Evolutionary conservation across 1,140 invertebrate genomes (phyloP), one percentile per base, ranked within the genome.

Genomic region (Steinernema khuongi): DNA sequence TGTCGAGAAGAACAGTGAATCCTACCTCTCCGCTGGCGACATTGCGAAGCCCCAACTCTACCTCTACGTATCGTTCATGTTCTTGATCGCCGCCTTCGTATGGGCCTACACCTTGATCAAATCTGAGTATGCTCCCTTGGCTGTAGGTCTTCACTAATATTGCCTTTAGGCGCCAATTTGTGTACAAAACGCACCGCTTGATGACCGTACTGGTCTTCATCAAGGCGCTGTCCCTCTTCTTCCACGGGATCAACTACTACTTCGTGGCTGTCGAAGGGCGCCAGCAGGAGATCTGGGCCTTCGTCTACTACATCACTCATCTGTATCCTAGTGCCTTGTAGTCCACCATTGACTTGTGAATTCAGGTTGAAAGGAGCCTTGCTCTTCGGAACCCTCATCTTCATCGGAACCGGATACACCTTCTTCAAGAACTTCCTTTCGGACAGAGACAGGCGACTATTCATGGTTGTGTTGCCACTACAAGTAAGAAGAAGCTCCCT

Each of bases 341-440:
- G 0, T 18, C 32, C 29, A 43, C 44, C 17, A n/a, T 78, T 4
- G 1, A 50, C 18, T 19, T 18, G 18, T 79, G 72, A 41, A 78
- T 79, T 69, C 83, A 91, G 90, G 77, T 88, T 96, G 43, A 94
- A 94, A 88, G 94, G 94, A 41, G 93, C 94, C 0, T 90, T 99
- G 22, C 87, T 99, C 41, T 97, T 99, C 85, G 94, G 96, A 43
- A 96, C 94, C 0, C 93, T 99, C 79, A 91, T 97, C 11, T 88
- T 99, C 11, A 93, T 99, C 78, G 96, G 96, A 33, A 96, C 96
- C 31, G 96, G 96, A 0, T 99, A 96, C 94, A 94, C 94, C 30
- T 98, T 98, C 84, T 94, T 99, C 69, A 99, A 99, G 85, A 94
- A 97, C 82, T 93, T 98, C 77, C 87, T 99, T 1, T 92, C 93